phyloP scores from a whole-genome alignment of 1,140 invertebrate species.

The Ladona fulva region DNA sequence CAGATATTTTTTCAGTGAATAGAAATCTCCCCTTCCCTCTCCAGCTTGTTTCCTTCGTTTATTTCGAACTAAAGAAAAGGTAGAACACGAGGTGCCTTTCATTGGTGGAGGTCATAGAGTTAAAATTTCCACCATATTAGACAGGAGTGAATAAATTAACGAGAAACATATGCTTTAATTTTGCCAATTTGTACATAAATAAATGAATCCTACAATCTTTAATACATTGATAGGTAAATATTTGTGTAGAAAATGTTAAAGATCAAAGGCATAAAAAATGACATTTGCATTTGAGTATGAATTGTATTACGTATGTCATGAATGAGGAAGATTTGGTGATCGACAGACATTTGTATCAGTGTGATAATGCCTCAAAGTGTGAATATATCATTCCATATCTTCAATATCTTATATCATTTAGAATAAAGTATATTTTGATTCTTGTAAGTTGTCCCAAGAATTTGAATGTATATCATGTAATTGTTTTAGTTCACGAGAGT shows the following conservation, averaged over 20 bases:
- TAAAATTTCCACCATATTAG: neutral
- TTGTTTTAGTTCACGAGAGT: neutral
- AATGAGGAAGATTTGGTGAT: neutral
- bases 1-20: neutral
- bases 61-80: neutral
- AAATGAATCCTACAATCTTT: neutral
- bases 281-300: too few relatives aligned
- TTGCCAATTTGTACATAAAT: slow-evolving; percentile 3
- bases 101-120: neutral
- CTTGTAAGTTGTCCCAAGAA: neutral
- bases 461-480: neutral
- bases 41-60: too few relatives aligned
- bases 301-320: too few relatives aligned
- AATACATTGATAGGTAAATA: neutral
- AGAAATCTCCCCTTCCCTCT: neutral
- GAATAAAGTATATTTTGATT: neutral
- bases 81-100: neutral
- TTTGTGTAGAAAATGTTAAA: too few relatives aligned
- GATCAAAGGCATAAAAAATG: too few relatives aligned
- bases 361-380: neutral
- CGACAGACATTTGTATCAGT: neutral
- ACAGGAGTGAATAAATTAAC: neutral
- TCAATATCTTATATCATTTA: neutral
- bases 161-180: neutral
- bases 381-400: slow-evolving; percentile 10